Evolutionary conservation across 2,888 invertebrate species (phyloP).

Genomic region (Boloria selene): DNA sequence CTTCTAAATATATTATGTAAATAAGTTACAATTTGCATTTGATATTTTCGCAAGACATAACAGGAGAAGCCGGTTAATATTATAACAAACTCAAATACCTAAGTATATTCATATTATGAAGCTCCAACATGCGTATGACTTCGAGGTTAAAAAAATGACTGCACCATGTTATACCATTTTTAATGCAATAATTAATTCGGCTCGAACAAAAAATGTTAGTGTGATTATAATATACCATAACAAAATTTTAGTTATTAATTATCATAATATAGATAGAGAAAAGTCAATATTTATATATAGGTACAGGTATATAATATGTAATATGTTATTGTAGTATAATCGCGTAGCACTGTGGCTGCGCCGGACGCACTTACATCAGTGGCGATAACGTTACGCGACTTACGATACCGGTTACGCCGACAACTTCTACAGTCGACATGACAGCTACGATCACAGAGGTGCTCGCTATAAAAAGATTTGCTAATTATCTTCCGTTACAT

Average conservation of each 20-base stretch:
- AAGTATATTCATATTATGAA: no score
- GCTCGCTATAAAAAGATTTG: slow-evolving; percentile 30
- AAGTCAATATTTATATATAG: background rate
- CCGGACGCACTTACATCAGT: slow-evolving; percentile 65
- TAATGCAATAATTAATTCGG: no score
- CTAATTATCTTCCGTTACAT: slow-evolving; percentile 46
- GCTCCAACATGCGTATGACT: background rate
- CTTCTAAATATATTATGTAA: no score
- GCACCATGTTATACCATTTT: background rate
- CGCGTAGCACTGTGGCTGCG: slow-evolving; percentile 21
- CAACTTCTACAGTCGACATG: slow-evolving; percentile 30
- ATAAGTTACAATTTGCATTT: background rate
- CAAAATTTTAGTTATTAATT: no score
- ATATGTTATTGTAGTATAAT: background rate
- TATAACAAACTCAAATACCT: background rate
- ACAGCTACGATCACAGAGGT: slow-evolving; percentile 29
- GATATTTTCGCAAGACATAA: background rate
- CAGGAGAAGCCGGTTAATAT: background rate
- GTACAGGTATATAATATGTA: no score
- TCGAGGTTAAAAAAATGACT: slow-evolving; percentile 2
- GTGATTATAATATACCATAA: no score
- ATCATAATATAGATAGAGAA: background rate
- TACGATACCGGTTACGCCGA: slow-evolving; percentile 63
- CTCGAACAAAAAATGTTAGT: no score
- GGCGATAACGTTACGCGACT: slow-evolving; percentile 62